A percentile compares a stretch with the other conserved stretches of the same genome.
Evolutionary conservation across 2,888 invertebrate genomes (phyloP).

Genomic region (Pristionchus japonicus): DNA sequence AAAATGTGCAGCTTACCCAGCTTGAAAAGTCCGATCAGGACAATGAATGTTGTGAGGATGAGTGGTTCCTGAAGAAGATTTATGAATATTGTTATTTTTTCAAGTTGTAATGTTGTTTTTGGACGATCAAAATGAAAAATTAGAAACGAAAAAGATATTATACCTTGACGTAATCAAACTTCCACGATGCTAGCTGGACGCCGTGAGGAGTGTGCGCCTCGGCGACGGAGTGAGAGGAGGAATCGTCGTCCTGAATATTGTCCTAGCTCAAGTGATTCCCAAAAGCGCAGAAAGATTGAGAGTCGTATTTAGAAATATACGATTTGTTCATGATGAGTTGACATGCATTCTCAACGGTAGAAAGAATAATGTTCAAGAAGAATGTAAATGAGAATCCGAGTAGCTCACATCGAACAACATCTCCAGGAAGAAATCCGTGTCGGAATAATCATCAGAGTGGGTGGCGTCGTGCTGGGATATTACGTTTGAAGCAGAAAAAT

Average conservation of each 20-base stretch:
- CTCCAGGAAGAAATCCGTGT: conserved; percentile 13
- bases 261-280: too few relatives aligned
- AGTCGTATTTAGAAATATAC: too few relatives aligned
- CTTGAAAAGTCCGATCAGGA: conserved; percentile 78
- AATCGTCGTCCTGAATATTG: conserved; percentile 5
- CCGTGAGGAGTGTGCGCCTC: conserved; percentile 39
- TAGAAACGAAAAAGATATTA: too few relatives aligned
- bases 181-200: conserved; percentile 61
- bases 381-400: too few relatives aligned
- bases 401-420: conserved; percentile 8
- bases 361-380: too few relatives aligned
- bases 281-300: not conserved
- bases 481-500: not conserved
- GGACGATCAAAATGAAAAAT: too few relatives aligned
- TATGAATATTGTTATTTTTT: too few relatives aligned
- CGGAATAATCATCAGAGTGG: not conserved
- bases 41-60: conserved; percentile 78
- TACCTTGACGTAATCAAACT: conserved; percentile 72
- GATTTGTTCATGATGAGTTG: too few relatives aligned
- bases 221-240: not conserved
- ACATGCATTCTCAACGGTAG: too few relatives aligned
- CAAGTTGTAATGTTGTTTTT: too few relatives aligned
- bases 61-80: conserved; percentile 75
- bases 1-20: conserved; percentile 76
- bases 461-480: not conserved